Percentiles rank a stretch among this genome's conserved stretches.
These are phyloP conservation scores for Eidolon dupreanum DNA, from an alignment of 2,797 vertebrate species.

Conservation along the genomic window DNA sequence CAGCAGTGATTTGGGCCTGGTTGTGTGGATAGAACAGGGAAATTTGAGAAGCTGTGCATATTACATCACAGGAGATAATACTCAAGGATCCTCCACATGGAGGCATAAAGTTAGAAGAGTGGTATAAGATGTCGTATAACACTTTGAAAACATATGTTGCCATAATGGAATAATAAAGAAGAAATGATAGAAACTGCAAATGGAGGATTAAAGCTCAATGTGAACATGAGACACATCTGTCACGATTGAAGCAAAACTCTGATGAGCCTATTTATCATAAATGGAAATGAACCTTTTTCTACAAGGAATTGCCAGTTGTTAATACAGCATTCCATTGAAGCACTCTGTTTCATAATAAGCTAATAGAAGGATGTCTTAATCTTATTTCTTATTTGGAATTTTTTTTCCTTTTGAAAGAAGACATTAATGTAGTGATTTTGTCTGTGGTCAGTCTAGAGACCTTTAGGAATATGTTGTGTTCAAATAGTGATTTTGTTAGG, in stretches of 20 bases:
- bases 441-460: background rate
- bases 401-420: background rate
- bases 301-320: background rate
- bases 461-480: background rate
- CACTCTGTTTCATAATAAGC: background rate
- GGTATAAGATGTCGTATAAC: background rate
- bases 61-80: background rate
- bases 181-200: background rate
- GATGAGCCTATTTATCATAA: background rate
- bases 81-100: background rate
- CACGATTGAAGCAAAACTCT: background rate
- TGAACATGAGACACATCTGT: background rate
- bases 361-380: background rate
- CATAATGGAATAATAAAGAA: conserved; percentile 3
- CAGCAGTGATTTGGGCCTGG: background rate
- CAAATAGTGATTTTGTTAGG: background rate
- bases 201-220: background rate
- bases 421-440: background rate
- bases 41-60: background rate
- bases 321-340: background rate
- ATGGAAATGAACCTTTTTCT: background rate
- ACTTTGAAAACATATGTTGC: conserved; percentile 2
- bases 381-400: background rate
- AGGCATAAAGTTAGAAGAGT: background rate
- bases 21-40: background rate